Evolutionary conservation across 2,888 invertebrate genomes (phyloP).

Genomic region (Pomacea canaliculata): DNA sequence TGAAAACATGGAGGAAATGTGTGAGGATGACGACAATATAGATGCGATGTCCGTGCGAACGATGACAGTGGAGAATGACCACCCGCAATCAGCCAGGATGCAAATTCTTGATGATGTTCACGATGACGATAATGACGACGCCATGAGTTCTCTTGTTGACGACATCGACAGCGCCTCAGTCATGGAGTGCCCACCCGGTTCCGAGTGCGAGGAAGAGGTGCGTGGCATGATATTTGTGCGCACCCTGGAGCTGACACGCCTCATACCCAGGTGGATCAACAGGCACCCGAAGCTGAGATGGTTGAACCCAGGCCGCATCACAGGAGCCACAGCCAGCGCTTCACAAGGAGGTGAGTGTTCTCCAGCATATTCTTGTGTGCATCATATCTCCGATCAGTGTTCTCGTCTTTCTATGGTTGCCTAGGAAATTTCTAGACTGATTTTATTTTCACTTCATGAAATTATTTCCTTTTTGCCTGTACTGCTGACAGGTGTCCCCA

Average conservation of each 20-base stretch:
- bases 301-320: slow-evolving; percentile 18
- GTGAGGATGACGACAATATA: too few species aligned
- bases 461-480: too few species aligned
- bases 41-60: too few species aligned
- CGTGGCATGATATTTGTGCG: slow-evolving; percentile 24
- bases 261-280: slow-evolving; percentile 8
- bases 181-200: neutral
- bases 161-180: neutral
- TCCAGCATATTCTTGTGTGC: too few species aligned
- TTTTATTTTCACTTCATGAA: too few species aligned
- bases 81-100: neutral
- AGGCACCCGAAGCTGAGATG: slow-evolving; percentile 8
- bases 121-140: neutral
- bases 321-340: slow-evolving; percentile 11
- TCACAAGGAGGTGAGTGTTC: slow-evolving; percentile 12
- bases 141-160: neutral
- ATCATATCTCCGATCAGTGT: too few species aligned
- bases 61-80: neutral
- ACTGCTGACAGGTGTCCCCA: too few species aligned
- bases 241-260: slow-evolving; percentile 18
- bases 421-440: too few species aligned
- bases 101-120: too few species aligned
- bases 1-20: too few species aligned
- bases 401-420: too few species aligned
- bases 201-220: neutral